Evolutionary conservation across 2,797 vertebrate genomes (phyloP).

Genomic region (Macropus fuliginosus): DNA sequence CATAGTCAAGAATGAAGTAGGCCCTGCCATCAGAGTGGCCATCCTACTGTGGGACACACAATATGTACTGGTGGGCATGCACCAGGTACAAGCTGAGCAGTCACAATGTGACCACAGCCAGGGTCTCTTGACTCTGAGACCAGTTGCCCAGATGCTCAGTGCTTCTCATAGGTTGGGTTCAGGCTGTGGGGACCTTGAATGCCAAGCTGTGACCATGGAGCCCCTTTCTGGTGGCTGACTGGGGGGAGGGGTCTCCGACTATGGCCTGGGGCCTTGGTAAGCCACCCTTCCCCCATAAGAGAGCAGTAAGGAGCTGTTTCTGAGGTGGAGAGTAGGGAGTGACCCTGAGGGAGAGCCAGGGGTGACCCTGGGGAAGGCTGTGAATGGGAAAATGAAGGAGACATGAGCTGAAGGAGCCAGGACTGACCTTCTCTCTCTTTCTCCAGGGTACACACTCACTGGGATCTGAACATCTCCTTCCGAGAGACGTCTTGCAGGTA

Average conservation of each 20-base stretch:
- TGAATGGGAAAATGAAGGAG: fast-evolving
- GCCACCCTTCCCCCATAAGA: neutral
- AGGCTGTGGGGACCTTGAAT: neutral
- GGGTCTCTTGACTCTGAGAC: neutral
- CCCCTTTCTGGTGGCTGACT: neutral
- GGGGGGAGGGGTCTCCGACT: neutral
- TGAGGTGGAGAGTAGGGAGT: too few species aligned
- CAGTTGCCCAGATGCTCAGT: neutral
- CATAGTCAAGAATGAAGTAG: neutral
- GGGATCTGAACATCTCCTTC: slow-evolving; percentile 90
- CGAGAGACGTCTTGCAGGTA: slow-evolving; percentile 89
- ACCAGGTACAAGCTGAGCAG: neutral
- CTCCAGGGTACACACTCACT: slow-evolving; percentile 87
- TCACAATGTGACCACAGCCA: neutral
- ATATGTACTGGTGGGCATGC: too few species aligned
- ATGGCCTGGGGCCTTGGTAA: neutral
- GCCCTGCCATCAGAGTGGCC: neutral
- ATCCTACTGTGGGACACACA: neutral
- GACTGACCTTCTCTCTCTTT: slow-evolving; percentile 72
- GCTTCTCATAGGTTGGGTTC: neutral
- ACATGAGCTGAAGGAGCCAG: neutral
- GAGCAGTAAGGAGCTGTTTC: neutral
- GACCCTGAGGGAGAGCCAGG: neutral
- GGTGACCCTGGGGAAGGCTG: fast-evolving
- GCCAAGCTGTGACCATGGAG: neutral